Evolutionary conservation across 2,888 invertebrate genomes (phyloP), one percentile per base, ranked within the genome.

Genomic region (Ophion ventricosus): DNA sequence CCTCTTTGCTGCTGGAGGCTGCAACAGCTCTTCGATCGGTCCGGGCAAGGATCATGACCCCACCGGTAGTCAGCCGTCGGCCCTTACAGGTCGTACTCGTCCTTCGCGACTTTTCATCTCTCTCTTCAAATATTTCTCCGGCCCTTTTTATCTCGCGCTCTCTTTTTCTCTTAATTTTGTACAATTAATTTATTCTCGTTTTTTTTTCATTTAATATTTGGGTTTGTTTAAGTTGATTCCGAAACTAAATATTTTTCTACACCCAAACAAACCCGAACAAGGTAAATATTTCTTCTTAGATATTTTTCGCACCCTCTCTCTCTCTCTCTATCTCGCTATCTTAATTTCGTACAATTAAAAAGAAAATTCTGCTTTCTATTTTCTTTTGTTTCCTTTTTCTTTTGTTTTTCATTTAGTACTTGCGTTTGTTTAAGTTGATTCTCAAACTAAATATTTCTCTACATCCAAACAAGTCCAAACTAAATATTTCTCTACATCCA

Each of bases 31-130:
- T 77, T 78, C 84, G 77, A 84, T 84, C 84, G 84, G 69, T 81
- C 49, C 84, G 80, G 77, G 84, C 84, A 81, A 81, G 84, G 84
- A 84, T 84, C 84, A 80, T 84, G 84, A 84, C 84, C 84, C 82
- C 84, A 86, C 86, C 84, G 82, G 84, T 82, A 87, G 87, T 87
- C 85, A 85, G 83, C 85, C 87, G 87, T 83, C 85, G 85, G 85
- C 85, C 87, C 80, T 86, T 83, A 74, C 73, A 82, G 87, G 85
- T 86, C 84, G 84, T 85, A 80, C 66, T 82, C 78, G 75, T 75
- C 84, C 80, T 78, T 75, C 77, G 74, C 74, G 80, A 84, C 73
- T 77, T 49, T 26, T 40, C 73, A 26, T 73, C 57, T 59, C 11
- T 29, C 69, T 69, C 10, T 29, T 25, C 17, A 56, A 20, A 70